These are phyloP conservation scores for Archaeoteleia sp. DNA, from an alignment of 2,888 invertebrate species.

Conservation along the genomic window DNA sequence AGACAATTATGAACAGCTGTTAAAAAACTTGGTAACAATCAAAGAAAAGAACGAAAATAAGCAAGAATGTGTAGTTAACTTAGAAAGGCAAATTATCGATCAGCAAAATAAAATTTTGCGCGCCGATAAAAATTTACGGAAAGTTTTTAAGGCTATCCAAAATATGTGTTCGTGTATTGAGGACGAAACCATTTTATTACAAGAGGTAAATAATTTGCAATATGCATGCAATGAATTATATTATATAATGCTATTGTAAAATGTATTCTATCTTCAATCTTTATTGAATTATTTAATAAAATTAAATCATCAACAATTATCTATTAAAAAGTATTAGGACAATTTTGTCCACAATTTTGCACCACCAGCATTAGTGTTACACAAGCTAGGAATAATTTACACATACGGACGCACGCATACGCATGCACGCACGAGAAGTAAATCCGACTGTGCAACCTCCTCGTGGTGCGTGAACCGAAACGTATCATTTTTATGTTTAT, in stretches of 20 bases:
- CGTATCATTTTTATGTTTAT: too few relatives aligned
- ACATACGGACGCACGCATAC: too few relatives aligned
- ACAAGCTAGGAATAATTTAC: too few relatives aligned
- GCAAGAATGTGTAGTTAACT: conserved; percentile 57
- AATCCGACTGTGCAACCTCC: too few relatives aligned
- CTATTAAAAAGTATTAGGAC: background rate
- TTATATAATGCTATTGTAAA: conserved; percentile 1
- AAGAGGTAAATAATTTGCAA: conserved; percentile 64
- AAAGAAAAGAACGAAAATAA: conserved; percentile 68
- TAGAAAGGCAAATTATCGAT: conserved; percentile 70
- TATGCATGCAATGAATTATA: background rate
- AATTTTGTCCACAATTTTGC: too few relatives aligned
- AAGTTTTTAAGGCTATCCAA: conserved; percentile 72
- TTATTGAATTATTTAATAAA: background rate
- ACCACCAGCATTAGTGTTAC: too few relatives aligned
- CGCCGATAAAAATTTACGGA: conserved; percentile 74
- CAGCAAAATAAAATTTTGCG: conserved; percentile 75
- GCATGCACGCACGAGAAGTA: too few relatives aligned
- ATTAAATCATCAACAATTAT: too few relatives aligned
- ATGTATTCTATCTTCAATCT: too few relatives aligned
- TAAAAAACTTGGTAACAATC: conserved; percentile 61
- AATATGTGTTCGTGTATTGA: conserved; percentile 59
- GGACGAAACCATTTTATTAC: conserved; percentile 62
- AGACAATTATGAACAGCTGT: conserved; percentile 57
- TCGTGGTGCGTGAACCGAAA: too few relatives aligned